A percentile compares a stretch with the other conserved stretches of the same genome.
phyloP scores from a whole-genome alignment of 2,797 vertebrate genomes.

The Bradypus variegatus region DNA sequence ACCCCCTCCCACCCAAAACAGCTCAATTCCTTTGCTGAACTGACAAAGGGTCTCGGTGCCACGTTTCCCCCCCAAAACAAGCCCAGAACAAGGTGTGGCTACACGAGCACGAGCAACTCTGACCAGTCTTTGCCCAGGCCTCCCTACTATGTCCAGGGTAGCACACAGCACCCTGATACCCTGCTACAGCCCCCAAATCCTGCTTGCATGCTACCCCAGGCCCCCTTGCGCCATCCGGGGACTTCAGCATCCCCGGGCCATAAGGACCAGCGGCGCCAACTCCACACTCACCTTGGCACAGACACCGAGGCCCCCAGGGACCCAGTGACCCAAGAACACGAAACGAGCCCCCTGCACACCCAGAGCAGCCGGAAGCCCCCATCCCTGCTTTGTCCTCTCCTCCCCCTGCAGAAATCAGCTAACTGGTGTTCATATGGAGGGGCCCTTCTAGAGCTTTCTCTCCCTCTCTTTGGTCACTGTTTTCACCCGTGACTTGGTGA shows the following conservation, averaged over 20 bases:
- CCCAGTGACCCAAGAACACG: not conserved
- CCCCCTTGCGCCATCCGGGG: too few species aligned
- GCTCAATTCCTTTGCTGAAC: rapidly evolving
- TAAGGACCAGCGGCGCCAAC: not conserved
- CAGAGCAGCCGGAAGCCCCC: not conserved
- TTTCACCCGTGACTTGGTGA: not conserved
- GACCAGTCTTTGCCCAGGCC: not conserved
- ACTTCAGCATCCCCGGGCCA: not conserved
- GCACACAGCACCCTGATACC: rapidly evolving
- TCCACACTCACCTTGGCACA: not conserved
- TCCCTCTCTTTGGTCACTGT: not conserved
- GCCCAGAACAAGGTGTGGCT: too few species aligned
- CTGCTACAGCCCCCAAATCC: not conserved
- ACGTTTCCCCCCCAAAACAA: rapidly evolving
- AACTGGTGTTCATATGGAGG: not conserved
- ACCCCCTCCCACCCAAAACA: not conserved
- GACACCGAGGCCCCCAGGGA: not conserved
- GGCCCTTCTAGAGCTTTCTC: not conserved
- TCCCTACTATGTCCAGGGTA: rapidly evolving
- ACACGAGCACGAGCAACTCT: rapidly evolving
- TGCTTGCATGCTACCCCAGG: not conserved
- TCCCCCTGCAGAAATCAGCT: not conserved
- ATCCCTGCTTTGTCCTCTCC: not conserved
- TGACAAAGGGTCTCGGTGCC: not conserved
- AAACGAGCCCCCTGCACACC: not conserved